Evolutionary conservation across 2,797 vertebrate species (phyloP).

Genomic region (Peromyscus aztecus): DNA sequence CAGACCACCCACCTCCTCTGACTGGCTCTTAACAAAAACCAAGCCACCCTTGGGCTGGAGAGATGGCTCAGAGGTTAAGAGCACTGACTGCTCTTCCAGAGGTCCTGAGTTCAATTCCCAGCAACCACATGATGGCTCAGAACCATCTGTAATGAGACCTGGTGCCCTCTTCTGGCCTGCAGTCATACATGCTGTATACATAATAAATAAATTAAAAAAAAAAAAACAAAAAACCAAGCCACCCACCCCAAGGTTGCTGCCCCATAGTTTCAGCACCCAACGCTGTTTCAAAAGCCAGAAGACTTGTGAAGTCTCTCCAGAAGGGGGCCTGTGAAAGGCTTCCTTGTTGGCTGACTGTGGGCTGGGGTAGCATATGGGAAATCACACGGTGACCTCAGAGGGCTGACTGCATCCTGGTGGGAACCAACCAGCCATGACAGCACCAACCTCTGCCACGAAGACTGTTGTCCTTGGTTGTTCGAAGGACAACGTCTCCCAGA

Average conservation of each 20-base stretch:
- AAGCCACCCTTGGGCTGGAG: too few species aligned
- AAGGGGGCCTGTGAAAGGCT: constrained; percentile 73
- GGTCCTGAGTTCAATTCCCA: too few species aligned
- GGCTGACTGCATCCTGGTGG: constrained; percentile 70
- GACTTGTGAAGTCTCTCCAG: constrained; percentile 64
- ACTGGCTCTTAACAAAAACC: too few species aligned
- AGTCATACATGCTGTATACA: too few species aligned
- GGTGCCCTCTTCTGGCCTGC: too few species aligned
- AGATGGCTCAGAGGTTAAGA: too few species aligned
- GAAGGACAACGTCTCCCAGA: constrained; percentile 61
- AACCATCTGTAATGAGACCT: too few species aligned
- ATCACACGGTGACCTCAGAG: constrained; percentile 80
- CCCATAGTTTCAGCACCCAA: constrained; percentile 76
- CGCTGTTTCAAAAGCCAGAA: constrained; percentile 69
- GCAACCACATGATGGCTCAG: too few species aligned
- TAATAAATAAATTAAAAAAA: too few species aligned
- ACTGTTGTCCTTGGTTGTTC: constrained; percentile 30
- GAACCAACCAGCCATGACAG: constrained; percentile 76
- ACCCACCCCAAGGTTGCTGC: constrained; percentile 54
- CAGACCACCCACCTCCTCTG: constrained; percentile 68
- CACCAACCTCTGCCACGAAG: constrained; percentile 74
- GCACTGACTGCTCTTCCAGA: too few species aligned
- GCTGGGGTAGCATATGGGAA: not conserved
- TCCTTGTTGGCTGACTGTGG: constrained; percentile 75
- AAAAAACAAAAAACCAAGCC: constrained; percentile 72